Conservation (phyloP, 2,888 invertebrate species). For the Argyra leucocephala region DNA sequence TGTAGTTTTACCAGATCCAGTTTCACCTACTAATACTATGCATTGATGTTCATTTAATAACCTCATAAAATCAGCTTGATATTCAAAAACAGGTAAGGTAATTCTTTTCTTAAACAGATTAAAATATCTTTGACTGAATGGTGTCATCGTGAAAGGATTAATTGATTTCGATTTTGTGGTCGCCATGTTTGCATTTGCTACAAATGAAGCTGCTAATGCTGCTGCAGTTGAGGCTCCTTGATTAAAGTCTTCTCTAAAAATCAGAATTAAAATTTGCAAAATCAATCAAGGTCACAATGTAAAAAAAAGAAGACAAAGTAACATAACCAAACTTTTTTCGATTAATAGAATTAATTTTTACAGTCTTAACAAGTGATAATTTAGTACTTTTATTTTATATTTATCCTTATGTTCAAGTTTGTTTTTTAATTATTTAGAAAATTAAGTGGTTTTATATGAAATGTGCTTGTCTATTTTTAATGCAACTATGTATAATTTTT, state of each 20-base stretch:
- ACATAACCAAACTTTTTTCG: too few relatives aligned
- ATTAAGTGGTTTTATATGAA: background rate
- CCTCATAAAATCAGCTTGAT: slow-evolving; percentile 91
- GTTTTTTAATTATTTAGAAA: too few relatives aligned
- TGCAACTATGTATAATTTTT: background rate
- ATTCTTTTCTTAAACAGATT: slow-evolving; percentile 82
- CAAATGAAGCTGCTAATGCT: slow-evolving; percentile 21
- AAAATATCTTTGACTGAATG: slow-evolving; percentile 81
- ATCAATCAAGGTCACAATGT: background rate
- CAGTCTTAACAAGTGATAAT: too few relatives aligned
- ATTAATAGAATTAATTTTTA: too few relatives aligned
- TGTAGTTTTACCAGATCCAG: slow-evolving; percentile 99
- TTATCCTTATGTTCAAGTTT: too few relatives aligned
- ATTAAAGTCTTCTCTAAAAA: slow-evolving; percentile 17
- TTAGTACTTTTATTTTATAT: too few relatives aligned
- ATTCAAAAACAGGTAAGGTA: slow-evolving; percentile 94
- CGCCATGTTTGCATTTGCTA: slow-evolving; percentile 37
- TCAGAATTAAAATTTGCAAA: slow-evolving; percentile 11
- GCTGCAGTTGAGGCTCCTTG: slow-evolving; percentile 32
- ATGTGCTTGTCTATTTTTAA: background rate
- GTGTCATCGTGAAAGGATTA: slow-evolving; percentile 72
- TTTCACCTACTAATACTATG: slow-evolving; percentile 95
- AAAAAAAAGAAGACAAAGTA: too few relatives aligned
- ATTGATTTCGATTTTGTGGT: slow-evolving; percentile 47
- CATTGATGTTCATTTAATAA: slow-evolving; percentile 86